Percentiles rank a stretch among this genome's conserved stretches.
Evolutionary conservation across 2,888 invertebrate genomes (phyloP).

Genomic region (Aphodius sticticus): DNA sequence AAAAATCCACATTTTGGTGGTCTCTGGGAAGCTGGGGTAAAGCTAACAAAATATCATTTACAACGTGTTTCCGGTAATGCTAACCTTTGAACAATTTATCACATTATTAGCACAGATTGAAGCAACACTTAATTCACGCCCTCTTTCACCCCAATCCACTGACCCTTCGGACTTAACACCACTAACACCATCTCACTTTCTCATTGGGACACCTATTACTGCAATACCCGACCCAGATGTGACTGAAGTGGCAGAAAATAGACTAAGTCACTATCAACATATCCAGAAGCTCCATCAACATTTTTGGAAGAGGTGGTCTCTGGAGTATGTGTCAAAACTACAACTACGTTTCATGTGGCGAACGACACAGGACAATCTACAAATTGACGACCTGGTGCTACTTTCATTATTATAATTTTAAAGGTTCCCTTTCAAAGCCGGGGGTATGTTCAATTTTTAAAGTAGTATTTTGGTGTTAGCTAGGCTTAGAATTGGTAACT

Average conservation of each 20-base stretch:
- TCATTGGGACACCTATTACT: background rate
- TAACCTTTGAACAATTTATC: no score
- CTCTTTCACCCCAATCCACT: background rate
- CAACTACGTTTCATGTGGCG: background rate
- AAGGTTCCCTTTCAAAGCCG: no score
- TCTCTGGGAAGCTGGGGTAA: background rate
- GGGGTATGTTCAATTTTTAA: no score
- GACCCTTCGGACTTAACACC: background rate
- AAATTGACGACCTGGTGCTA: background rate
- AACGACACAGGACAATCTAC: background rate
- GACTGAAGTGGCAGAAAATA: background rate
- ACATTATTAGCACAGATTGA: no score
- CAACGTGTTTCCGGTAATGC: no score
- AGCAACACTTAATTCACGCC: background rate
- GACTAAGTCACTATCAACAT: background rate
- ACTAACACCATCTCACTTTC: background rate
- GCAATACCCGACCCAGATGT: background rate
- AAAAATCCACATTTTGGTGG: conserved; percentile 4
- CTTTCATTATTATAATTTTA: no score
- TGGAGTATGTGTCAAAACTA: background rate
- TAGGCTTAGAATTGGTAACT: no score
- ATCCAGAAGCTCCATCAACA: background rate
- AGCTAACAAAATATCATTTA: no score
- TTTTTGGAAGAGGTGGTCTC: background rate
- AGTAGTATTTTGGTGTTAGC: no score